Base-by-base conservation (phyloP, 2,113 vertebrate species). In the Dicentrarchus labrax region DNA sequence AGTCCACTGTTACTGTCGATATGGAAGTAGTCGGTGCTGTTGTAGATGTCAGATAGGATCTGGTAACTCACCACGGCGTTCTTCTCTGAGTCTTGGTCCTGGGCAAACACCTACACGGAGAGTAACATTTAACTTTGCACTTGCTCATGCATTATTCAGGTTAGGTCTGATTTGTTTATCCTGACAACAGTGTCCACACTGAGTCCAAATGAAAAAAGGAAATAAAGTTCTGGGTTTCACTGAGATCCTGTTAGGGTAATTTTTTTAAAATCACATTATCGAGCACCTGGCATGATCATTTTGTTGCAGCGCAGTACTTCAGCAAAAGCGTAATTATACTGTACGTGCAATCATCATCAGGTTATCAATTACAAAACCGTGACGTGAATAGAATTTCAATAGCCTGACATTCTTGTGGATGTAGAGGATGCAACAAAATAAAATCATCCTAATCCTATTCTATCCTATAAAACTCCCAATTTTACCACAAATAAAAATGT, bases 21-120 rank as follows among this genome's bases (percentile, higher is more conserved):
- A 80, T 96, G 96, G 87, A 99, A 99, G 91, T 96, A 98, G 82
- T 99, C 97, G 0, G 96, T 97, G 94, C 96, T 98, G 91, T 98
- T 98, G 89, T 96, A 96, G 62, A 95, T 93, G 79, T 99, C 98
- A 69, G 97, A 95, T n/a, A 98, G 94, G 84, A 99, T 98, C 91
- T 99, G 97, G 91, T 99, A 99, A 41, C 92, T 95, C 56, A 99
- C 95, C 22, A 94, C 60, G 45, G 93, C 95, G 72, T 98, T 98
- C 83, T 96, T 96, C 65, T 96, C 96, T 5, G 98, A 97, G 90
- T 99, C 98, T 36, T 94, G 96, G 87, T 99, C 98, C 6, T 89
- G 93, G 22, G 98, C 97, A 47, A 97, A 94, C 69, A 99, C 96
- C 94, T 95, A 76, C 70, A 82, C 10, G 4, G 57, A 78, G 21